phyloP scores from a whole-genome alignment of 2,113 vertebrate species.

The Heliornis fulica region DNA sequence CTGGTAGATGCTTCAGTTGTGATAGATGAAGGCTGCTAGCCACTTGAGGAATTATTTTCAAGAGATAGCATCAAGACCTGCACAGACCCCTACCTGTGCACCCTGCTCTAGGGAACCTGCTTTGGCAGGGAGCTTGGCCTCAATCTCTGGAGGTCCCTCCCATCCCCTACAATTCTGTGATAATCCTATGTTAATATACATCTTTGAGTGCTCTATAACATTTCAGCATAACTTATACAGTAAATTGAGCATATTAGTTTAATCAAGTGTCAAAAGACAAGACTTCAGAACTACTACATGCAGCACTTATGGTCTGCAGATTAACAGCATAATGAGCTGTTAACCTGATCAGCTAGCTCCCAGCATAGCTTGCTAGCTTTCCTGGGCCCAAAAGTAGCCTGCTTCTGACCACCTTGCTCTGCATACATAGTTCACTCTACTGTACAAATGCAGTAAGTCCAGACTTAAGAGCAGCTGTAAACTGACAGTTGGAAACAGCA shows the following conservation, averaged over 20 bases:
- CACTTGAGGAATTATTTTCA: background rate
- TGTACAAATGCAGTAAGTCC: background rate
- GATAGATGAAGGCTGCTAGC: background rate
- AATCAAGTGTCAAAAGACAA: background rate
- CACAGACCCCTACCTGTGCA: too few relatives aligned
- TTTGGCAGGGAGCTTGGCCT: too few relatives aligned
- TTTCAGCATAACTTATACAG: background rate
- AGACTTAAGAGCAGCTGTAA: background rate
- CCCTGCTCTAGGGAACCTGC: too few relatives aligned
- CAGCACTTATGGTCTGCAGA: background rate
- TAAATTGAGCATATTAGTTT: background rate
- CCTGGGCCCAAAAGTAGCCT: background rate
- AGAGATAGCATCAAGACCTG: too few relatives aligned
- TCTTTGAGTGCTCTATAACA: rapidly evolving
- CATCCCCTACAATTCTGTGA: too few relatives aligned
- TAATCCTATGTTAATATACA: background rate
- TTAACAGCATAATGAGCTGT: background rate
- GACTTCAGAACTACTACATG: background rate
- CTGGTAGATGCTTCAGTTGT: background rate
- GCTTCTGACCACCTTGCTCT: background rate
- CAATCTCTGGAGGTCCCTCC: too few relatives aligned
- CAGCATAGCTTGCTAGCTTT: background rate
- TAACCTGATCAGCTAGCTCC: background rate
- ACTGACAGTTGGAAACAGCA: background rate
- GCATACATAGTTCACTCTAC: background rate